A percentile compares a stretch with the other conserved stretches of the same genome.
These are phyloP conservation scores for Phrynocephalus guinanensis DNA, from an alignment of 2,797 vertebrate species.

Conservation along the genomic window DNA sequence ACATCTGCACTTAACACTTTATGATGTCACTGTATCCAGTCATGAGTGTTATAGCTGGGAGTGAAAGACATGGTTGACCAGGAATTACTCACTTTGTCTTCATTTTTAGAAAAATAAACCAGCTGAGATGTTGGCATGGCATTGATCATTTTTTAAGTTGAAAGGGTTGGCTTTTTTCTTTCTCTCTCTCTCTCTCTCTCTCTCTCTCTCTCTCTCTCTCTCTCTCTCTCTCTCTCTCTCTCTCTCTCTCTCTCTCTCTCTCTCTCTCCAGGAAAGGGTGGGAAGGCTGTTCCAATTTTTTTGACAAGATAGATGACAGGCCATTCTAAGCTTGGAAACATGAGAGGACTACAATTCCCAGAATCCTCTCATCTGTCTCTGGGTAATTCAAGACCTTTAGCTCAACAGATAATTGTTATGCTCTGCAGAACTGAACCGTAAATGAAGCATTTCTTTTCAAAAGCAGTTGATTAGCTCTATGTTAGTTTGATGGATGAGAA, in stretches of 20 bases:
- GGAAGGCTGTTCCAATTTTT: neutral
- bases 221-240: neutral
- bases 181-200: neutral
- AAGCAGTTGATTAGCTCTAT: slow-evolving; percentile 23
- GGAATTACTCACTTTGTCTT: neutral
- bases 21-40: neutral
- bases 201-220: neutral
- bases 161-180: accelerated
- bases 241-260: neutral
- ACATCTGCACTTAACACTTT: no score
- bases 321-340: no score
- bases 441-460: slow-evolving; percentile 6
- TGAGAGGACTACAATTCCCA: neutral
- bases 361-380: neutral
- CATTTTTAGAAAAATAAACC: neutral
- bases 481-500: slow-evolving; percentile 29
- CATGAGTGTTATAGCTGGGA: slow-evolving; percentile 39
- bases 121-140: neutral
- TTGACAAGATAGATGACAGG: accelerated
- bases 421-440: slow-evolving; percentile 18
- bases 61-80: neutral
- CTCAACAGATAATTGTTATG: neutral
- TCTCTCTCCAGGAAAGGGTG: neutral
- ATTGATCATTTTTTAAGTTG: neutral
- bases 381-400: neutral